Percentiles rank a stretch among this genome's conserved stretches.
These are phyloP conservation scores for Oplegnathus fasciatus DNA, from an alignment of 2,113 vertebrate genomes.

Conservation along the genomic window DNA sequence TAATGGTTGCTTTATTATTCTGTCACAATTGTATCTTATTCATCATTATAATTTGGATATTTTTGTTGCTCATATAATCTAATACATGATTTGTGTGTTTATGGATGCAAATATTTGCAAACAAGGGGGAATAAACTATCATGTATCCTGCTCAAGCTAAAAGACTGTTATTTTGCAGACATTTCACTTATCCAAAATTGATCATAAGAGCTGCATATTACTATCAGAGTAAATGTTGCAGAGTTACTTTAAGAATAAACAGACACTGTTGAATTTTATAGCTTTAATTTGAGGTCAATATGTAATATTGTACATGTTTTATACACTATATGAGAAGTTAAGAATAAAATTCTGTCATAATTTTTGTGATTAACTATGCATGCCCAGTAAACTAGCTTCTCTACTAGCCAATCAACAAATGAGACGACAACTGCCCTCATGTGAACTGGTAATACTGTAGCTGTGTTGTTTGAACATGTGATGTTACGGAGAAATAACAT, in stretches of 20 bases:
- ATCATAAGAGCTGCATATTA: neutral
- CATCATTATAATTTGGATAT: neutral
- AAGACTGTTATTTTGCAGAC: neutral
- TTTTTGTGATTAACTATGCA: neutral
- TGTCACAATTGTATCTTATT: neutral
- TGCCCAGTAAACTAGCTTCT: no score
- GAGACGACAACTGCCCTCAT: neutral
- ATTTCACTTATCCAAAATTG: neutral
- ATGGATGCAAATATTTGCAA: neutral
- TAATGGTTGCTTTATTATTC: neutral
- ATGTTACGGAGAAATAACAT: neutral
- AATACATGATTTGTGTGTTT: neutral
- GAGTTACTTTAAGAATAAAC: neutral
- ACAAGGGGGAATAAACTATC: neutral
- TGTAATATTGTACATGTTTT: neutral
- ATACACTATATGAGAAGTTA: neutral
- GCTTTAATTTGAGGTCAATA: neutral
- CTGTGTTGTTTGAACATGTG: no score
- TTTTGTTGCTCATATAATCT: neutral
- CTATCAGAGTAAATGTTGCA: neutral
- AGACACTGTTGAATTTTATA: neutral
- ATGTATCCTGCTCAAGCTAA: neutral
- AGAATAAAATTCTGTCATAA: neutral
- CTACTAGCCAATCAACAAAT: neutral
- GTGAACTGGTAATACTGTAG: neutral